Base-by-base conservation (phyloP, 1,140 invertebrate genomes). In the Drosophila nebulosa region DNA sequence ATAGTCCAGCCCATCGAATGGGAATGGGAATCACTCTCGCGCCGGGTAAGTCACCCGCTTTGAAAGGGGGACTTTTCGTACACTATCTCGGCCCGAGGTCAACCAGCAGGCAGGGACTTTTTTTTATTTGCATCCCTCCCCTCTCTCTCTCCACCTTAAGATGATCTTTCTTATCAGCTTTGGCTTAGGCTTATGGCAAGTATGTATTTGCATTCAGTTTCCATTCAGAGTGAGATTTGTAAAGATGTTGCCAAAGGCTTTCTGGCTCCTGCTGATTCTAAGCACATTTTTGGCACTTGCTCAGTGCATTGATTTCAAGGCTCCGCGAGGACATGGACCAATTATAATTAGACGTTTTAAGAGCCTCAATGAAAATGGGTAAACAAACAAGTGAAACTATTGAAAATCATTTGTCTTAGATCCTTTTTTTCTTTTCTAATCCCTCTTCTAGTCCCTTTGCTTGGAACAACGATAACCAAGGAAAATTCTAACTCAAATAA, bases 111-210 rank as follows among this genome's bases (percentile, higher is more conserved):
- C n/a, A 18, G 35, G 22, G 7, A 1, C 74, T 74, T 74, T 74
- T 69, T 52, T 1, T 3, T 0, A 4, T 26, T 27, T 30, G 71
- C 63, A 61, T 74, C 63, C 70, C 71, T n/a, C n/a, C n/a, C n/a
- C n/a, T n/a, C n/a, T n/a, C n/a, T n/a, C n/a, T n/a, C n/a, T n/a
- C n/a, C n/a, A n/a, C n/a, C n/a, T n/a, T n/a, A n/a, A n/a, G n/a
- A n/a, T n/a, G n/a, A n/a, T n/a, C n/a, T n/a, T 2, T 21, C 39
- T 46, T 46, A 46, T 46, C 39, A 46, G 7, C n/a, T n/a, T n/a
- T n/a, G n/a, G n/a, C n/a, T n/a, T n/a, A n/a, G n/a, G n/a, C n/a
- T n/a, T n/a, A n/a, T 10, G 21, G 16, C 16, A 46, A 46, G 39
- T 21, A n/a, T n/a, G n/a, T n/a, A 18, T 10, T 21, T 2, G 21